phyloP scores from a whole-genome alignment of 2,797 vertebrate species.

The Sciurus carolinensis region DNA sequence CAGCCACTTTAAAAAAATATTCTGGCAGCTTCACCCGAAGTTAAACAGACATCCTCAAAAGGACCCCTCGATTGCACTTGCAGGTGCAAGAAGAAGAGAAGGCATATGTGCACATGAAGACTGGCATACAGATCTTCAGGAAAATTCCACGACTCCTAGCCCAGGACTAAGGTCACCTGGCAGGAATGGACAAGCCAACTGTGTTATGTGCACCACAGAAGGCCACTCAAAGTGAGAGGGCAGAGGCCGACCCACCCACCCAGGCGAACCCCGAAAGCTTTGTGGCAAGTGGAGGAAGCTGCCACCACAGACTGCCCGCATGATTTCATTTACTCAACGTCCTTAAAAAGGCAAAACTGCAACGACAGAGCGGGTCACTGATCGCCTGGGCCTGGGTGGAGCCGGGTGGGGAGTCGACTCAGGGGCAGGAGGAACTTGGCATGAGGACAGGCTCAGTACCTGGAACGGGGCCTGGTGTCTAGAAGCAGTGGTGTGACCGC shows the following conservation, averaged over 20 bases:
- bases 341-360: not conserved
- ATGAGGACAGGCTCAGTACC: too few species aligned
- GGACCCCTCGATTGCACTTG: not conserved
- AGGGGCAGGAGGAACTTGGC: not conserved
- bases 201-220: rapidly evolving
- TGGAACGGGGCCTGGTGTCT: too few species aligned
- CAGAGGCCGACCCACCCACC: not conserved
- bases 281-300: not conserved
- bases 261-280: not conserved
- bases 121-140: not conserved
- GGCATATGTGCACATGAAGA: not conserved
- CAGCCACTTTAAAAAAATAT: too few species aligned
- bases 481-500: not conserved
- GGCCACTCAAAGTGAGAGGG: not conserved
- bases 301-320: not conserved
- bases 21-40: not conserved
- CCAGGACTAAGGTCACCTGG: not conserved
- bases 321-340: too few species aligned
- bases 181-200: not conserved
- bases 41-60: not conserved
- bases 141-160: not conserved
- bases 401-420: not conserved
- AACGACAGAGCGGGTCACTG: not conserved
- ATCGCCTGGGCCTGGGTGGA: not conserved
- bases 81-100: not conserved